Conservation (phyloP, 2,797 vertebrate species). For the Pachyuromys duprasi region DNA sequence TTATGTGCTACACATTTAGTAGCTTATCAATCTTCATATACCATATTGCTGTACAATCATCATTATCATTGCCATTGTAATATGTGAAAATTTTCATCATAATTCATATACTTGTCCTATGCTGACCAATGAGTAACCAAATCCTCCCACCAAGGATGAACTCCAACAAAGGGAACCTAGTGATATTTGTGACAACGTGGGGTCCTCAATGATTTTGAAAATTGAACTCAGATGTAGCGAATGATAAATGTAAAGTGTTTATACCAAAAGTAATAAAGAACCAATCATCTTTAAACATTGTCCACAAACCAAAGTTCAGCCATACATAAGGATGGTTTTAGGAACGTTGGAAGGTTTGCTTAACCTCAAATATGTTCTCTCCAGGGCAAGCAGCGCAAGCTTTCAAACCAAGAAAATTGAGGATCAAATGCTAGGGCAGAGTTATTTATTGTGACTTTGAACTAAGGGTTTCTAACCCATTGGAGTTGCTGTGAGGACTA, state of each 20-base stretch:
- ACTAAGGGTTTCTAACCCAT: background rate
- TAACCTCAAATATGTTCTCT: background rate
- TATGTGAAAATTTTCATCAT: conserved; percentile 8
- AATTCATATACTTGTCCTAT: background rate
- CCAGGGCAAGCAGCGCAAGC: background rate
- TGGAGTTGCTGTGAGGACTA: background rate
- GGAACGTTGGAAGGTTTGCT: background rate
- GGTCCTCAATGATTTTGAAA: background rate
- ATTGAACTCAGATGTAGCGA: background rate
- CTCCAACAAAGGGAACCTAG: background rate
- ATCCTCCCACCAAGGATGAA: background rate
- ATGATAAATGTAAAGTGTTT: background rate
- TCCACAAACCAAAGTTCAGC: background rate
- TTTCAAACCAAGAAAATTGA: conserved; percentile 12
- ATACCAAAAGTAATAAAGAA: background rate
- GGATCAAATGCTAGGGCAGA: conserved; percentile 1
- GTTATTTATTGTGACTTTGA: background rate
- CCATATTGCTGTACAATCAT: background rate
- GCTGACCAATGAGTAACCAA: background rate
- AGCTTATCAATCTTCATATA: conserved; percentile 1
- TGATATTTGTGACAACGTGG: background rate
- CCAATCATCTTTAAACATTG: background rate
- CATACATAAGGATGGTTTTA: background rate
- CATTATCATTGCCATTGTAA: background rate
- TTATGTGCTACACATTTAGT: background rate